Evolutionary conservation across 2,797 vertebrate species (phyloP).

Genomic region (Malurus leucopterus): DNA sequence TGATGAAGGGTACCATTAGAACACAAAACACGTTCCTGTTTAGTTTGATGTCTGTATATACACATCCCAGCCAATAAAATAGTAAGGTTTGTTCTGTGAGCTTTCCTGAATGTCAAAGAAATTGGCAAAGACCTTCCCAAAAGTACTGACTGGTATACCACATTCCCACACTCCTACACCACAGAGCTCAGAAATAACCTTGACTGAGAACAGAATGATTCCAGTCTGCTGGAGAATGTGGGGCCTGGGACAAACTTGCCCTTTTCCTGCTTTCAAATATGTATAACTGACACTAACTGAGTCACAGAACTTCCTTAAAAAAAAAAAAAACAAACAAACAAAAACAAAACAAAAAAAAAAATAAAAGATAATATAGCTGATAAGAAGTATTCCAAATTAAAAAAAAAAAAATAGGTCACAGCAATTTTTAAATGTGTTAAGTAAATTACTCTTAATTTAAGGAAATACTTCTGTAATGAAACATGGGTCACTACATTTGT

Average conservation of each 20-base stretch:
- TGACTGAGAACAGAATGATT: background rate
- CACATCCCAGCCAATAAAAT: background rate
- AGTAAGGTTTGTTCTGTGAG: background rate
- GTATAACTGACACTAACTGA: background rate
- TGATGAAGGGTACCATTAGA: background rate
- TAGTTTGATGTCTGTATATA: background rate
- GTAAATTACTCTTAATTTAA: background rate
- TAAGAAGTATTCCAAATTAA: background rate
- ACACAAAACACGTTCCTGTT: background rate
- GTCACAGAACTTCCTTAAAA: background rate
- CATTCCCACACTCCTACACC: background rate
- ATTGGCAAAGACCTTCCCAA: background rate
- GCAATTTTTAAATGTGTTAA: background rate
- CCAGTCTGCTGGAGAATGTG: background rate
- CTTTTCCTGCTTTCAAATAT: background rate
- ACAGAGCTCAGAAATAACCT: background rate
- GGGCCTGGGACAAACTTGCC: background rate
- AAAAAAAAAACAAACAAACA: no score
- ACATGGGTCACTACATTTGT: background rate
- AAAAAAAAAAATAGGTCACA: background rate
- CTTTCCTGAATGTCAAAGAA: background rate
- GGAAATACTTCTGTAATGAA: background rate
- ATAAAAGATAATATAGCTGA: background rate
- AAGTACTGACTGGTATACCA: background rate
- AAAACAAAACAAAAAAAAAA: no score